phyloP scores from a whole-genome alignment of 2,888 invertebrate genomes.

The Nemapogon koenigi region DNA sequence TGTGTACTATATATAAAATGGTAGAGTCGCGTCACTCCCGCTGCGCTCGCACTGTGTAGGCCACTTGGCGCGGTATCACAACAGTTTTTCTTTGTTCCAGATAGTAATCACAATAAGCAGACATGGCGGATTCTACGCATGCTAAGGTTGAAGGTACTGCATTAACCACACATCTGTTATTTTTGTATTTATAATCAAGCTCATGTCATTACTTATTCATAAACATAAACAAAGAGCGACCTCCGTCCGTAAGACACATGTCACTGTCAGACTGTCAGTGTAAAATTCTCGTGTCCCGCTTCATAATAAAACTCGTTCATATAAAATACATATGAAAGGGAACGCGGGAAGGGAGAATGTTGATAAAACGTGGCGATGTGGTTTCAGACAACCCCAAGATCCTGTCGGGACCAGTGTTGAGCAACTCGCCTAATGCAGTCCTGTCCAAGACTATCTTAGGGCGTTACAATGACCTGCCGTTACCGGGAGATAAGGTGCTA shows the following conservation, averaged over 20 bases:
- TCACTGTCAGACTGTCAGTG: conserved; percentile 21
- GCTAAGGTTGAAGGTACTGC: conserved; percentile 8
- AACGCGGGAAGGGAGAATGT: not conserved
- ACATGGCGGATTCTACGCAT: conserved; percentile 9
- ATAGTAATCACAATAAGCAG: conserved; percentile 7
- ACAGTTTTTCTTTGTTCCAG: conserved; percentile 28
- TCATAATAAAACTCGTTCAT: not conserved
- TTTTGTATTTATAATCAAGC: no score
- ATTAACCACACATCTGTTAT: no score
- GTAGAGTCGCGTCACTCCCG: no score
- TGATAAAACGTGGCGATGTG: conserved; percentile 5
- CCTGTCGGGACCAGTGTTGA: conserved; percentile 51
- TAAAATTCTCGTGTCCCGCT: conserved; percentile 20
- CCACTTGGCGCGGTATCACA: no score
- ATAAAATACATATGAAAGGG: conserved; percentile 3
- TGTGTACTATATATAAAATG: no score
- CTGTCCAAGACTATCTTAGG: conserved; percentile 77
- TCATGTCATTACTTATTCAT: no score
- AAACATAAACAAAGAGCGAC: no score
- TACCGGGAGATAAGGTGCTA: conserved; percentile 78
- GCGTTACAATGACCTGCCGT: conserved; percentile 78
- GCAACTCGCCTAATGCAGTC: conserved; percentile 82
- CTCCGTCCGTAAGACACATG: no score
- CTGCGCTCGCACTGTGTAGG: no score
- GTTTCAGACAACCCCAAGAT: conserved; percentile 54